A percentile compares a stretch with the other conserved stretches of the same genome.
Evolutionary conservation across 2,113 vertebrate species (phyloP).

Genomic region (Chionomys nivalis): DNA sequence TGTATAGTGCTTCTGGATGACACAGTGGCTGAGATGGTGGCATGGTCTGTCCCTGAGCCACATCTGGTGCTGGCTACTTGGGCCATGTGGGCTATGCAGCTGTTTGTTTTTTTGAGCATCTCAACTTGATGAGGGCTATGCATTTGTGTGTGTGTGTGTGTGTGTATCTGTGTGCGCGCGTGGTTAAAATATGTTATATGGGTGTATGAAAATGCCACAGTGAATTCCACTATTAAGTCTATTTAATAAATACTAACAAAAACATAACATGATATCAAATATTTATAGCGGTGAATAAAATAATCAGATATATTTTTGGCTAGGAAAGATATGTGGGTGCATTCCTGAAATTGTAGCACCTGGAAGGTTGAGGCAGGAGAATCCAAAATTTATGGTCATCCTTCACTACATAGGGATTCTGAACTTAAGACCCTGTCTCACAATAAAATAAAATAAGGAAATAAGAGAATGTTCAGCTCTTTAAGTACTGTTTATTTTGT

Average conservation of each 20-base stretch:
- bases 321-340: neutral
- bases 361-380: neutral
- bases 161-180: no score
- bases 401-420: neutral
- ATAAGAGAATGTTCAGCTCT: neutral
- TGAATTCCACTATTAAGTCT: neutral
- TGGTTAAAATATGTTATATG: neutral
- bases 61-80: no score
- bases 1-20: neutral
- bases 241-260: neutral
- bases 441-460: neutral
- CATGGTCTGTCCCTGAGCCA: neutral
- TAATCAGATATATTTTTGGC: neutral
- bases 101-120: neutral
- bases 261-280: neutral
- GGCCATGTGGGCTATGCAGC: no score
- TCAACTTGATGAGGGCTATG: neutral
- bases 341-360: neutral
- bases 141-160: neutral
- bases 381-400: neutral
- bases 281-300: neutral
- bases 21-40: rapidly evolving
- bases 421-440: neutral
- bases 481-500: neutral
- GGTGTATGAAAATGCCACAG: neutral